phyloP scores from a whole-genome alignment of 2,797 vertebrate species.

The Eulemur rubriventer region DNA sequence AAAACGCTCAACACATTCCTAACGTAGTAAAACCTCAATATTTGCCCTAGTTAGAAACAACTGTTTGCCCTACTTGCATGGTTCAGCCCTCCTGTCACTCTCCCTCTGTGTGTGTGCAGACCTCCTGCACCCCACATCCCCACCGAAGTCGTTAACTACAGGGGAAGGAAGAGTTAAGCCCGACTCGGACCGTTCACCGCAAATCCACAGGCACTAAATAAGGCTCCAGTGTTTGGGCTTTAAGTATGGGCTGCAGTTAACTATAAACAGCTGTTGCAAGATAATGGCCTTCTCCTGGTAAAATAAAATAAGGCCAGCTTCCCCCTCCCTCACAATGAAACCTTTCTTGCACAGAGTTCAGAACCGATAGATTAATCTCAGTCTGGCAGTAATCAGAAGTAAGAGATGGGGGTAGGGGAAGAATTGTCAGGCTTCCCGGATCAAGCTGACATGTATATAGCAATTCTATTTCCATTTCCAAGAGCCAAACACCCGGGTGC shows the following conservation, averaged over 20 bases:
- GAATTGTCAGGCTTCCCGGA: constrained; percentile 68
- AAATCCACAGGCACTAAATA: constrained; percentile 82
- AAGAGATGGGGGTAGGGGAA: constrained; percentile 62
- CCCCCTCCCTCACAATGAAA: constrained; percentile 74
- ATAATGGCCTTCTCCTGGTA: constrained; percentile 84
- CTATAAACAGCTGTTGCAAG: constrained; percentile 87
- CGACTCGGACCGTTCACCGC: constrained; percentile 54
- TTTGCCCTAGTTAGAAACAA: neutral
- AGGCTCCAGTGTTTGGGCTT: constrained; percentile 81
- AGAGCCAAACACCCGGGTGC: constrained; percentile 80
- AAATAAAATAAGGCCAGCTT: constrained; percentile 80
- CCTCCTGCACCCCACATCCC: accelerated
- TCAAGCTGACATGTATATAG: constrained; percentile 80
- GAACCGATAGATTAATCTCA: constrained; percentile 48
- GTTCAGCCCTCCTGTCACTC: neutral
- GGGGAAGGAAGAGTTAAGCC: constrained; percentile 80
- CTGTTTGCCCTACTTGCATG: neutral
- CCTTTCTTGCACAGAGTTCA: constrained; percentile 81
- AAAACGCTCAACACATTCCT: neutral
- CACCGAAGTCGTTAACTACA: neutral
- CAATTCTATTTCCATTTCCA: constrained; percentile 79
- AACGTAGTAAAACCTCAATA: accelerated
- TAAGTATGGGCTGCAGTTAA: constrained; percentile 86
- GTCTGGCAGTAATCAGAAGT: constrained; percentile 83
- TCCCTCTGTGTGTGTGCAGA: neutral